Evolutionary conservation across 1,140 invertebrate genomes (phyloP).

Genomic region (Danaus melanippus): DNA sequence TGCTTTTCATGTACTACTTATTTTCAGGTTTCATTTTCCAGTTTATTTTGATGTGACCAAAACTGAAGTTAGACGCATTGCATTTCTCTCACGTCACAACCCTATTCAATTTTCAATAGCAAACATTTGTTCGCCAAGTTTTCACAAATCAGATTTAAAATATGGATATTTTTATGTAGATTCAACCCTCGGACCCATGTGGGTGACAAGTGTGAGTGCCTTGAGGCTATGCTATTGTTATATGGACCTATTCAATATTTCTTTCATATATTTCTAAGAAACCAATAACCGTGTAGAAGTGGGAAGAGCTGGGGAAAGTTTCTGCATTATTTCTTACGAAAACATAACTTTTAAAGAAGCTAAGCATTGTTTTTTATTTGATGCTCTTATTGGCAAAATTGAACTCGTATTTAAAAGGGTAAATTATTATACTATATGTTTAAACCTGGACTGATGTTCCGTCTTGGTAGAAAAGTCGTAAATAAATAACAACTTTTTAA

Average conservation of each 20-base stretch:
- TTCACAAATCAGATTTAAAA: slow-evolving; percentile 69
- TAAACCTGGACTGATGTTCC: too few species aligned
- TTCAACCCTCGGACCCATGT: slow-evolving; percentile 51
- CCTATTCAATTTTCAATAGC: slow-evolving; percentile 65
- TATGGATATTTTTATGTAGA: slow-evolving; percentile 67
- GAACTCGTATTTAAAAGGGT: too few species aligned
- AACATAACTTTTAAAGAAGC: too few species aligned
- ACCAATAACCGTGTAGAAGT: slow-evolving; percentile 20
- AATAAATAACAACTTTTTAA: slow-evolving; percentile 7
- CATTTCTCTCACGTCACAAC: slow-evolving; percentile 59
- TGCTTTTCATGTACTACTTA: too few species aligned
- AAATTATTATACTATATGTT: too few species aligned
- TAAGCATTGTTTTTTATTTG: too few species aligned
- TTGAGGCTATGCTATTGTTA: slow-evolving; percentile 39
- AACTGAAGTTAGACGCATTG: slow-evolving; percentile 17
- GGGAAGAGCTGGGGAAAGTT: too few species aligned
- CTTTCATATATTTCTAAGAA: slow-evolving; percentile 27
- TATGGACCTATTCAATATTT: slow-evolving; percentile 46
- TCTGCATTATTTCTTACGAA: too few species aligned
- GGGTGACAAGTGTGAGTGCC: slow-evolving; percentile 56
- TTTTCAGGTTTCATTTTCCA: too few species aligned
- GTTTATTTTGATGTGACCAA: slow-evolving; percentile 1
- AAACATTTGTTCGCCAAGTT: slow-evolving; percentile 63
- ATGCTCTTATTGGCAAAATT: too few species aligned
- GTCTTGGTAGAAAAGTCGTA: too few species aligned